These are phyloP conservation scores for Drosophila aldrichi DNA, from an alignment of 2,888 invertebrate species.

Conservation along the genomic window DNA sequence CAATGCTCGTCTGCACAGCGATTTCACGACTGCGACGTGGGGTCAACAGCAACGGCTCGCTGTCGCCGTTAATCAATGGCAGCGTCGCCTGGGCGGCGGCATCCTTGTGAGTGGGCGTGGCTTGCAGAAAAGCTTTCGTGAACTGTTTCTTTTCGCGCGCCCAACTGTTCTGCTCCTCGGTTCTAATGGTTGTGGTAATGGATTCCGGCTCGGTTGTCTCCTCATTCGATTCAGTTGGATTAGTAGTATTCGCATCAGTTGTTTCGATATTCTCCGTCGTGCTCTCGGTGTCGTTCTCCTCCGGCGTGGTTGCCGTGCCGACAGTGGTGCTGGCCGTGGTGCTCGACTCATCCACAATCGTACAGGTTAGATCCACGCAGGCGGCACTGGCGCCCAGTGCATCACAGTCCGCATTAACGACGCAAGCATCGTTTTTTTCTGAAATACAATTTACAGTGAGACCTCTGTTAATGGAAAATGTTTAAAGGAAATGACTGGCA, in stretches of 20 bases:
- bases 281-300: slow-evolving; percentile 36
- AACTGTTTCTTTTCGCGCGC: slow-evolving; percentile 34
- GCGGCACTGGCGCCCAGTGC: slow-evolving; percentile 77
- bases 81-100: slow-evolving; percentile 61
- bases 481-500: too few species aligned
- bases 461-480: background rate
- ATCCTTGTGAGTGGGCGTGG: slow-evolving; percentile 62
- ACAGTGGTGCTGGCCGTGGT: slow-evolving; percentile 13
- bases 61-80: slow-evolving; percentile 57
- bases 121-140: slow-evolving; percentile 57
- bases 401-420: slow-evolving; percentile 84
- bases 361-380: slow-evolving; percentile 78
- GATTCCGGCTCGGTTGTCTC: slow-evolving; percentile 28
- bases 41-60: slow-evolving; percentile 39
- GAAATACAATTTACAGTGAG: background rate
- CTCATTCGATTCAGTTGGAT: slow-evolving; percentile 21
- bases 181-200: slow-evolving; percentile 20
- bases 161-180: background rate
- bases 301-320: slow-evolving; percentile 30
- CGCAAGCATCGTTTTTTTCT: slow-evolving; percentile 83
- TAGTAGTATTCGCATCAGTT: slow-evolving; percentile 27
- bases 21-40: slow-evolving; percentile 75
- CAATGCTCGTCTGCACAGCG: slow-evolving; percentile 84
- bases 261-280: slow-evolving; percentile 47
- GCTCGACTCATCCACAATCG: slow-evolving; percentile 61